Conservation (phyloP, 2,113 vertebrate genomes). For the Cardinalis cardinalis region DNA sequence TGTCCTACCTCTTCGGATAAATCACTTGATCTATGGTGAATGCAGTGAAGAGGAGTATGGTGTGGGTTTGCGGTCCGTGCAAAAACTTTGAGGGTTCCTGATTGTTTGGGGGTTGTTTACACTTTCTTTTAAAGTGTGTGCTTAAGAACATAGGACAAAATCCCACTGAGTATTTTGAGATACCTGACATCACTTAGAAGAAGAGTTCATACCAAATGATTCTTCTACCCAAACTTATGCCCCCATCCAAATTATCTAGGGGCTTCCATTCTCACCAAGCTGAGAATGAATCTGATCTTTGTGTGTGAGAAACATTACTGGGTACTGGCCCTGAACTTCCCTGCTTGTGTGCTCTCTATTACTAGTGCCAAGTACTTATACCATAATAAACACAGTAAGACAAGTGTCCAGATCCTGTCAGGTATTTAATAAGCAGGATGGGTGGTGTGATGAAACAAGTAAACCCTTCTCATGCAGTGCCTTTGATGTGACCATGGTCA, state of each 20-base stretch:
- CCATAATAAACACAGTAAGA: neutral
- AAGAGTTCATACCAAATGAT: neutral
- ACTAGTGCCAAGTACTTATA: neutral
- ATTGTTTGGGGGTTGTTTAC: neutral
- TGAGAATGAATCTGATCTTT: neutral
- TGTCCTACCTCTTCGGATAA: neutral
- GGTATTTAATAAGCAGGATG: neutral
- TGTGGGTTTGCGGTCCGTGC: neutral
- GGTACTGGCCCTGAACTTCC: neutral
- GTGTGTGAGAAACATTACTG: neutral
- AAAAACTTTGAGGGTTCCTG: neutral
- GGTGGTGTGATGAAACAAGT: neutral
- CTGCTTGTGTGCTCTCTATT: neutral
- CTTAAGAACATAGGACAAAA: neutral
- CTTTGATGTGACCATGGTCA: neutral
- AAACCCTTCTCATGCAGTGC: neutral
- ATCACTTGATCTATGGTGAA: neutral
- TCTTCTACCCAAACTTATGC: neutral
- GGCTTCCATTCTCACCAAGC: neutral
- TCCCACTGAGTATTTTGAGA: neutral
- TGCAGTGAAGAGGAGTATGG: neutral
- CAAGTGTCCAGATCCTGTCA: neutral
- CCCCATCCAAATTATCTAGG: neutral
- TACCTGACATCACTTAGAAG: neutral
- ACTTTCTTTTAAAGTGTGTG: fast-evolving